Base-by-base conservation (phyloP, 2,888 invertebrate species). In the Atethmia centrago region DNA sequence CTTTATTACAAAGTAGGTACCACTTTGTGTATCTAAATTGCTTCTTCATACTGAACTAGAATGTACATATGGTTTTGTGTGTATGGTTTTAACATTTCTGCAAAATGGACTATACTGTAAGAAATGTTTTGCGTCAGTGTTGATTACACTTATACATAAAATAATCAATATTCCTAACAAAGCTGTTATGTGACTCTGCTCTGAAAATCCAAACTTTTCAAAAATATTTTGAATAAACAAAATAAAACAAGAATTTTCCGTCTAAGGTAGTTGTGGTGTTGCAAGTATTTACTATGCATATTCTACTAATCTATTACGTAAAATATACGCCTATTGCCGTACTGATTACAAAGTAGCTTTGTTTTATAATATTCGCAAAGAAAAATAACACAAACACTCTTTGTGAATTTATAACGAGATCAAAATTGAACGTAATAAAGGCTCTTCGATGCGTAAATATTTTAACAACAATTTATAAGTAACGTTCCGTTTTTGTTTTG, bases 331-430 rank as follows among this genome's bases (percentile, higher is more conserved):
- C 49, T 53, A 1, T 19, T 70, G 61, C 55, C 21, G 10, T n/a
- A 61, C 42, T 78, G 70, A 80, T 83, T 31, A 77, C 71, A 71
- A 70, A 31, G 73, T 49, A 69, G 16, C 19, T 28, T 25, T 64
- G 31, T 42, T 49, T 68, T 81, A n/a, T 70, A 71, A 66, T 78
- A 72, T 70, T 68, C n/a, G 53, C 55, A n/a, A 51, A 40, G 10
- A 28, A 69, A 79, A 65, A 56, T 56, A 70, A 66, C 36, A 77
- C 51, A 69, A 84, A 74, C 66, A 71, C 56, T 21, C 70, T 86
- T 84, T 78, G 72, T 78, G 83, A 79, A 83, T 83, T 74, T 76
- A 56, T 69, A 83, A 83, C 12, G 40, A 79, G 21, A 16, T 42
- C 45, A 21, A 62, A 71, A 73, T 62, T 63, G 36, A 14, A 28